phyloP scores from a whole-genome alignment of 2,888 invertebrate genomes.

The Pterobdella sp. region DNA sequence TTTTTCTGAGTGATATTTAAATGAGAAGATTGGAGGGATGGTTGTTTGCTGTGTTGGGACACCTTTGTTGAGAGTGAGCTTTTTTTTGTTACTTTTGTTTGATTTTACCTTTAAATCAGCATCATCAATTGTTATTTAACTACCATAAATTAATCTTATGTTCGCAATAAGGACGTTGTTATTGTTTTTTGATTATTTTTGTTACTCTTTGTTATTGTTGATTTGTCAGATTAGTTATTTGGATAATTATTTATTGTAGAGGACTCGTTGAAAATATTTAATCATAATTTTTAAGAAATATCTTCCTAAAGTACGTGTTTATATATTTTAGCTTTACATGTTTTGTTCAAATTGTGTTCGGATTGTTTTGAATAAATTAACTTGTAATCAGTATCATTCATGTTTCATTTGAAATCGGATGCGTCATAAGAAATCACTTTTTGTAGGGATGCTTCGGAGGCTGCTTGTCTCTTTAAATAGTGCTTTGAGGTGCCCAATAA shows the following conservation, averaged over 20 bases:
- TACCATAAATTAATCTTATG: background rate
- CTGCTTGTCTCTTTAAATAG: too few relatives aligned
- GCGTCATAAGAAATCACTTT: too few relatives aligned
- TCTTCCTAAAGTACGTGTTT: background rate
- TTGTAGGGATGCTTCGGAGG: too few relatives aligned
- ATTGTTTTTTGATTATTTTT: background rate
- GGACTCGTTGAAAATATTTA: slow-evolving; percentile 2
- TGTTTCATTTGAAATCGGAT: too few relatives aligned
- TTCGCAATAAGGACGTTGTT: slow-evolving; percentile 2
- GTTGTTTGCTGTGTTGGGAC: too few relatives aligned
- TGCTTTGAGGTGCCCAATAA: too few relatives aligned
- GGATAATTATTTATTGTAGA: background rate
- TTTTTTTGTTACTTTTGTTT: too few relatives aligned
- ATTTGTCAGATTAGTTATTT: slow-evolving; percentile 5
- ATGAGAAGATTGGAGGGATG: too few relatives aligned
- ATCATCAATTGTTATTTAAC: background rate
- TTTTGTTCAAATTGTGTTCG: slow-evolving; percentile 4
- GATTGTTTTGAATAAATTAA: slow-evolving; percentile 1
- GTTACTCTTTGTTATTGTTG: slow-evolving; percentile 5
- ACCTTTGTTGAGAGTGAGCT: too few relatives aligned
- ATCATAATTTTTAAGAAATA: background rate
- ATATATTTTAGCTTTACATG: slow-evolving; percentile 6
- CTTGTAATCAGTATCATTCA: too few relatives aligned
- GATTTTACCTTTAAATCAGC: too few relatives aligned
- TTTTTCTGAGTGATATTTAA: too few relatives aligned